phyloP scores from a whole-genome alignment of 2,113 vertebrate species.

The Alligator mississippiensis region DNA sequence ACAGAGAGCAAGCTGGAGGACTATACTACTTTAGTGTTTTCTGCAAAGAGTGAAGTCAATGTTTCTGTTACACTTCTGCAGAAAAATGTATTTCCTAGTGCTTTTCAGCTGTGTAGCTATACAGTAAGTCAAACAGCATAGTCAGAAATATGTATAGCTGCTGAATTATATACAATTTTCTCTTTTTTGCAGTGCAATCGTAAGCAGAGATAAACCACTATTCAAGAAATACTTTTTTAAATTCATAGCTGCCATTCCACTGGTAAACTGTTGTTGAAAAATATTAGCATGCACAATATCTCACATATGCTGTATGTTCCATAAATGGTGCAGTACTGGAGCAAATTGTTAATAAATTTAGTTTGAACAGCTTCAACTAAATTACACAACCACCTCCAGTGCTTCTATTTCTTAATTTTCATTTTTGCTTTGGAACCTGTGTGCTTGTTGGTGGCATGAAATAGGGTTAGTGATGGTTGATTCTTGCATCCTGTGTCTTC shows the following conservation, averaged over 20 bases:
- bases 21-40: neutral
- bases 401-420: slow-evolving; percentile 18
- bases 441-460: neutral
- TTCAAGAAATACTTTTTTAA: slow-evolving; percentile 86
- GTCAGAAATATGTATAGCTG: neutral
- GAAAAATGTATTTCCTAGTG: neutral
- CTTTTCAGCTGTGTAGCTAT: neutral
- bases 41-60: neutral
- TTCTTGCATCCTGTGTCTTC: neutral
- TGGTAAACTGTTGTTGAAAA: slow-evolving; percentile 77
- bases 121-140: neutral
- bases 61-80: neutral
- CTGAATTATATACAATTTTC: neutral
- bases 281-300: slow-evolving; percentile 32
- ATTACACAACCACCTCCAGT: neutral
- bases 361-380: slow-evolving; percentile 24
- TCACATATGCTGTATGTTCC: slow-evolving; percentile 6
- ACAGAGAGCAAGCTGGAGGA: neutral
- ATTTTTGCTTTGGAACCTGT: slow-evolving; percentile 29
- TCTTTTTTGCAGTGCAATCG: slow-evolving; percentile 81
- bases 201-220: slow-evolving; percentile 83
- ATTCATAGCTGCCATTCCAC: slow-evolving; percentile 83
- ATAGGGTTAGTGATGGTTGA: neutral
- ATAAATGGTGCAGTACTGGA: slow-evolving; percentile 49
- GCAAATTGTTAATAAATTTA: slow-evolving; percentile 15